These are phyloP conservation scores for Nowickia ferox DNA, from an alignment of 2,888 invertebrate genomes.

Conservation along the genomic window DNA sequence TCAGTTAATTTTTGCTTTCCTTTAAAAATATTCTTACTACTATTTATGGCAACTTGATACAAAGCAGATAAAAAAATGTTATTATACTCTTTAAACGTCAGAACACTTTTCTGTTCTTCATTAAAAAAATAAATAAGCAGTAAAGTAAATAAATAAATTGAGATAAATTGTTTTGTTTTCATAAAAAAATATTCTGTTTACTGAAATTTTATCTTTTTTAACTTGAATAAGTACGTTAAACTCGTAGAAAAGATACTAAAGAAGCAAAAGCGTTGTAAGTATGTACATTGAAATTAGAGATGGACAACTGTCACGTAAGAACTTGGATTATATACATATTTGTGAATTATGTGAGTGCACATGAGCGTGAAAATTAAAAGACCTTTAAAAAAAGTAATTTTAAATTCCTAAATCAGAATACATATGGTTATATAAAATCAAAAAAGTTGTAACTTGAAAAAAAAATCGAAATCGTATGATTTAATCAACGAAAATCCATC, in stretches of 20 bases:
- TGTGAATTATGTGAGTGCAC: too few relatives aligned
- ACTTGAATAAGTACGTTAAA: not conserved
- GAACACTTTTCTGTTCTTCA: not conserved
- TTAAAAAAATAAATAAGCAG: not conserved
- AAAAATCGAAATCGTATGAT: too few relatives aligned
- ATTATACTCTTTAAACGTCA: not conserved
- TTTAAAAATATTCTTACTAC: slow-evolving; percentile 19
- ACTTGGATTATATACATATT: too few relatives aligned
- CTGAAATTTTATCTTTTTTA: slow-evolving; percentile 26
- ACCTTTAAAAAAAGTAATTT: too few relatives aligned
- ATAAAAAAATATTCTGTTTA: slow-evolving; percentile 14
- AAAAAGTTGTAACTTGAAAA: too few relatives aligned
- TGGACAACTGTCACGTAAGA: too few relatives aligned
- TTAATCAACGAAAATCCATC: too few relatives aligned
- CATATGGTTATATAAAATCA: too few relatives aligned
- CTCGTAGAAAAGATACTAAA: not conserved
- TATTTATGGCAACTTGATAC: slow-evolving; percentile 35
- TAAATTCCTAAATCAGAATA: too few relatives aligned
- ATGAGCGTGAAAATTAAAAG: too few relatives aligned
- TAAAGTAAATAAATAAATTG: not conserved
- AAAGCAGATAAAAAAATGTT: slow-evolving; percentile 28
- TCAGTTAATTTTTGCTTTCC: slow-evolving; percentile 3
- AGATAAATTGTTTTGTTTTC: slow-evolving; percentile 35
- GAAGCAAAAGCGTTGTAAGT: not conserved
- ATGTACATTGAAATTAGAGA: not conserved